Evolutionary conservation across 2,113 vertebrate genomes (phyloP).

Genomic region (Pelvicachromis taeniatus): DNA sequence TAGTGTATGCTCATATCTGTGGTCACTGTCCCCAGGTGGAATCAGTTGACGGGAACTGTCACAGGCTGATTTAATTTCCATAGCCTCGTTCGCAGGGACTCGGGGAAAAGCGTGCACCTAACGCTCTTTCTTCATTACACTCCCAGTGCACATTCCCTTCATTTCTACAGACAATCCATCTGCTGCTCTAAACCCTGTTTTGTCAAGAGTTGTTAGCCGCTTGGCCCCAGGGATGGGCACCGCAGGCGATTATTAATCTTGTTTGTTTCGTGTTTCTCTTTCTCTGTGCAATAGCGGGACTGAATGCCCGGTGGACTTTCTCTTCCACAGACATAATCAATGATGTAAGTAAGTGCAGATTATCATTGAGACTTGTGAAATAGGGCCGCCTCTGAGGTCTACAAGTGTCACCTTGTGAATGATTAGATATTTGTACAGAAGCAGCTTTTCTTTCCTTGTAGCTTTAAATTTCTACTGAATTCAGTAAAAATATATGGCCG

Average conservation of each 20-base stretch:
- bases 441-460: not conserved
- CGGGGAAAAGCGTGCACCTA: slow-evolving; percentile 71
- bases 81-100: slow-evolving; percentile 50
- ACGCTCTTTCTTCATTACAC: slow-evolving; percentile 69
- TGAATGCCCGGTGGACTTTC: slow-evolving; percentile 55
- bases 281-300: slow-evolving; percentile 45
- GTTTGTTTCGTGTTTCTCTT: slow-evolving; percentile 66
- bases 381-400: slow-evolving; percentile 47
- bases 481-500: not conserved
- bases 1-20: slow-evolving; percentile 84
- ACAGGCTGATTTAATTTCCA: slow-evolving; percentile 86
- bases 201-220: slow-evolving; percentile 74
- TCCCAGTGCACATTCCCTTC: slow-evolving; percentile 66
- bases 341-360: slow-evolving; percentile 69
- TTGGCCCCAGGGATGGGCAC: slow-evolving; percentile 62
- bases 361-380: slow-evolving; percentile 66
- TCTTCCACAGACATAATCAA: slow-evolving; percentile 67
- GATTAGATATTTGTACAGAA: slow-evolving; percentile 46
- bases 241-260: slow-evolving; percentile 67
- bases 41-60: slow-evolving; percentile 75
- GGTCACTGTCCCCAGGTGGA: slow-evolving; percentile 84
- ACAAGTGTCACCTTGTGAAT: slow-evolving; percentile 62
- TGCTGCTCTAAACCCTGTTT: slow-evolving; percentile 74
- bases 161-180: slow-evolving; percentile 77
- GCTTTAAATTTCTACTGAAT: slow-evolving; percentile 24